Percentiles rank a stretch among this genome's conserved stretches.
These are phyloP conservation scores for Australoheros scitulus DNA, from an alignment of 2,113 vertebrate genomes.

Conservation along the genomic window DNA sequence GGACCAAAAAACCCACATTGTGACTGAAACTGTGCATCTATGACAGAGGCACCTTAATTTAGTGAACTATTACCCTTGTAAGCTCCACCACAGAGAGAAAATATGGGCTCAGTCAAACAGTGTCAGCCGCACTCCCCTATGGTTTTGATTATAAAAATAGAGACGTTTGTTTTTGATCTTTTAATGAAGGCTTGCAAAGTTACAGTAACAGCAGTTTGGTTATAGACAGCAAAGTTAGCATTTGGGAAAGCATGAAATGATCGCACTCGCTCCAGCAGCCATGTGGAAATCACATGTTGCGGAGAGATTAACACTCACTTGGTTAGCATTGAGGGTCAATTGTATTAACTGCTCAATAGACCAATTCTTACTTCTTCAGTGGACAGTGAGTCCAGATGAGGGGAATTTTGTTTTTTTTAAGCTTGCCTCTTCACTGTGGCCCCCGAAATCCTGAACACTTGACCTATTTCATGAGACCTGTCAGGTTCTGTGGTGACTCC, in stretches of 20 bases:
- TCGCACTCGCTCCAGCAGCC: slow-evolving; percentile 41
- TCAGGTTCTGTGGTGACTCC: slow-evolving; percentile 46
- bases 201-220: slow-evolving; percentile 15
- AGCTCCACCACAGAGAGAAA: slow-evolving; percentile 55
- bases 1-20: slow-evolving; percentile 32
- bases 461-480: slow-evolving; percentile 60
- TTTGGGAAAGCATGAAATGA: slow-evolving; percentile 33
- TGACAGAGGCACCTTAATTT: slow-evolving; percentile 55
- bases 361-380: slow-evolving; percentile 54
- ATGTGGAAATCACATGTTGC: slow-evolving; percentile 73
- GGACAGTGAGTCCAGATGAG: slow-evolving; percentile 35
- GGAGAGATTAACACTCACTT: slow-evolving; percentile 68
- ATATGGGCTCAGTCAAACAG: slow-evolving; percentile 51
- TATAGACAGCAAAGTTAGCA: slow-evolving; percentile 17
- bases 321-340: slow-evolving; percentile 61
- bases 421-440: slow-evolving; percentile 25
- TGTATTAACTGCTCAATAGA: slow-evolving; percentile 71
- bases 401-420: not conserved
- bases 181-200: slow-evolving; percentile 22
- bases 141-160: slow-evolving; percentile 57
- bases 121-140: slow-evolving; percentile 24
- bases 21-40: slow-evolving; percentile 37
- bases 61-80: slow-evolving; percentile 53
- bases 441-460: slow-evolving; percentile 46
- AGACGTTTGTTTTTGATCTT: slow-evolving; percentile 15